Percentiles rank a stretch among this genome's conserved stretches.
phyloP scores from a whole-genome alignment of 2,113 vertebrate genomes.

The Pardalotus punctatus region DNA sequence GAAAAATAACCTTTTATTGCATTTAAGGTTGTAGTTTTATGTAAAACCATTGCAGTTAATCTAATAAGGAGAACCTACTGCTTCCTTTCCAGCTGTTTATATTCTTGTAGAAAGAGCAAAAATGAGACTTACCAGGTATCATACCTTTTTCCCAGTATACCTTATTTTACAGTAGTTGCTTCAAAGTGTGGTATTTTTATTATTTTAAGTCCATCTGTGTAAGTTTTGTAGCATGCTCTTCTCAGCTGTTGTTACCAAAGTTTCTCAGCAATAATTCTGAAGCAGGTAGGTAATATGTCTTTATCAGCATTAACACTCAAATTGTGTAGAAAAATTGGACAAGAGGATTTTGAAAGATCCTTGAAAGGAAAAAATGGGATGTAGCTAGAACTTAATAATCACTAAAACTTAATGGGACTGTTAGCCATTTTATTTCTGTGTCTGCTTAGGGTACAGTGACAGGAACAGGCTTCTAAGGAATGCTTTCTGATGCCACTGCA shows the following conservation, averaged over 20 bases:
- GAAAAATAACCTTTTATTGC: not conserved
- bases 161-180: not conserved
- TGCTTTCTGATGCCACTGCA: not conserved
- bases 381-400: not conserved
- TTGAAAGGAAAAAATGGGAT: not conserved
- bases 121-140: not conserved
- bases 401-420: not conserved
- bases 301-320: not conserved
- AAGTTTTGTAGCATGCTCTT: not conserved
- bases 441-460: fast-evolving
- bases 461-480: not conserved
- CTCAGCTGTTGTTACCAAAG: not conserved
- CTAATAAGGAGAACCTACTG: not conserved
- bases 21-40: not conserved
- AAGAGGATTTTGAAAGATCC: not conserved
- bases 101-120: not conserved
- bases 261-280: not conserved
- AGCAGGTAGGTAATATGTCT: not conserved
- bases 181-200: not conserved
- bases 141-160: not conserved
- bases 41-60: not conserved
- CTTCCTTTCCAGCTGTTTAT: not conserved
- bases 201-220: not conserved
- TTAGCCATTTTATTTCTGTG: not conserved
- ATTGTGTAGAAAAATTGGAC: not conserved